phyloP scores from a whole-genome alignment of 2,797 vertebrate genomes.

The Taenioides sp. region DNA sequence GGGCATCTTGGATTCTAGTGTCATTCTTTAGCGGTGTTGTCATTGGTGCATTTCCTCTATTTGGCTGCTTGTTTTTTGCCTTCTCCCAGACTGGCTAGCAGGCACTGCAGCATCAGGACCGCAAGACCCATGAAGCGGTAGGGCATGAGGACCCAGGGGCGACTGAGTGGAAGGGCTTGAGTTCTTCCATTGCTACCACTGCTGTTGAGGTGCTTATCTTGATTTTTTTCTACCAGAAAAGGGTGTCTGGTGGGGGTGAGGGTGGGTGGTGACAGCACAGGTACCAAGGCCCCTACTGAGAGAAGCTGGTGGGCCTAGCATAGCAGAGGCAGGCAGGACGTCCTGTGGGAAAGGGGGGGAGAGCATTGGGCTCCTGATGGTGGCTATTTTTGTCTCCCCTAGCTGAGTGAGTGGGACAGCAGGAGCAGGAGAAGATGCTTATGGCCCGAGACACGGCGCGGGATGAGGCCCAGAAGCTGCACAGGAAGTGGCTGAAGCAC shows the following conservation, averaged over 20 bases:
- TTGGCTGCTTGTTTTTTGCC: slow-evolving; percentile 66
- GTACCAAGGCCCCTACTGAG: slow-evolving; percentile 72
- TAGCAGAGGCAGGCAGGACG: slow-evolving; percentile 71
- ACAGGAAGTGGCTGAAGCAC: slow-evolving; percentile 98
- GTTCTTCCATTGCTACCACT: slow-evolving; percentile 73
- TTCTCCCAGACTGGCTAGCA: slow-evolving; percentile 75
- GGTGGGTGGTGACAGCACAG: slow-evolving; percentile 70
- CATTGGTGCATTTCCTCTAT: slow-evolving; percentile 69
- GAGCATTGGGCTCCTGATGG: slow-evolving; percentile 74
- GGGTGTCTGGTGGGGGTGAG: slow-evolving; percentile 72
- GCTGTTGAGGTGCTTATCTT: slow-evolving; percentile 81
- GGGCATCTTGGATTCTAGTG: slow-evolving; percentile 65
- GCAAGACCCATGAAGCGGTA: slow-evolving; percentile 77
- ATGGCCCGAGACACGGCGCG: slow-evolving; percentile 92
- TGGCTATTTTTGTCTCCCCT: slow-evolving; percentile 79
- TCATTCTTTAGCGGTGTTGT: slow-evolving; percentile 56
- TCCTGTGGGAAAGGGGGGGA: slow-evolving; percentile 71
- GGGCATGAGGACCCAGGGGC: slow-evolving; percentile 82
- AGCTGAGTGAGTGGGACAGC: slow-evolving; percentile 78
- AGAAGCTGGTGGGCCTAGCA: slow-evolving; percentile 59
- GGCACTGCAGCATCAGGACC: slow-evolving; percentile 83
- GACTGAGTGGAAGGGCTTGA: slow-evolving; percentile 71
- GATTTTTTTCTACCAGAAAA: slow-evolving; percentile 67
- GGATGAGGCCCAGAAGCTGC: slow-evolving; percentile 92
- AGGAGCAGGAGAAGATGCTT: slow-evolving; percentile 89